These are phyloP conservation scores for Coelogynopora nodosa DNA, from an alignment of 2,888 invertebrate genomes.

Conservation along the genomic window DNA sequence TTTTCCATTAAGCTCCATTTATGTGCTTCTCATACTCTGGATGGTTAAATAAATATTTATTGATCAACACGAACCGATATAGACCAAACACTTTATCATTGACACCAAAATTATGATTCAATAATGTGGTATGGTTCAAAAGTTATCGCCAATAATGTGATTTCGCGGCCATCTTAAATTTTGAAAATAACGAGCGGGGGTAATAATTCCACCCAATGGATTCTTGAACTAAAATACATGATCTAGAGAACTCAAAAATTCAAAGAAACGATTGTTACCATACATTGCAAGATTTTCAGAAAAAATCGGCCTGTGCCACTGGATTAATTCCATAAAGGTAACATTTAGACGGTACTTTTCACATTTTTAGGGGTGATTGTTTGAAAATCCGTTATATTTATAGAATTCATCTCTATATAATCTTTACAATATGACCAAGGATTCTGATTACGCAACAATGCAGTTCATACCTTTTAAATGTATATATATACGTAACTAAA, in stretches of 20 bases:
- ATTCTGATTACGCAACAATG: no score
- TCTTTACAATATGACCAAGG: no score
- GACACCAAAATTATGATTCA: background rate
- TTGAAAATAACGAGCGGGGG: background rate
- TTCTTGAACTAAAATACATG: background rate
- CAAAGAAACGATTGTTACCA: background rate
- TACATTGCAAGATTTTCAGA: background rate
- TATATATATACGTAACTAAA: no score
- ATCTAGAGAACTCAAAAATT: background rate
- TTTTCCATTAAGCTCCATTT: no score
- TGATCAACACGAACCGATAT: background rate
- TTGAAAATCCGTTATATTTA: no score
- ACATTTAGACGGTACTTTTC: no score
- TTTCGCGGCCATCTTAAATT: background rate
- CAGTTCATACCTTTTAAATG: no score
- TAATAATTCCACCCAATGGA: background rate
- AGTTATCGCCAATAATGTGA: background rate
- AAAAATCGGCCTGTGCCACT: background rate
- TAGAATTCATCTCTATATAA: no score
- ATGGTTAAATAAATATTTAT: background rate
- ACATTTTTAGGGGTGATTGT: no score
- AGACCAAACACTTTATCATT: background rate
- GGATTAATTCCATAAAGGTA: no score
- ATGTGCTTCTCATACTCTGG: background rate
- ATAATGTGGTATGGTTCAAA: background rate